Evolutionary conservation across 1,140 invertebrate genomes (phyloP), one percentile per base, ranked within the genome.

Genomic region (Zaprionus nigranus): DNA sequence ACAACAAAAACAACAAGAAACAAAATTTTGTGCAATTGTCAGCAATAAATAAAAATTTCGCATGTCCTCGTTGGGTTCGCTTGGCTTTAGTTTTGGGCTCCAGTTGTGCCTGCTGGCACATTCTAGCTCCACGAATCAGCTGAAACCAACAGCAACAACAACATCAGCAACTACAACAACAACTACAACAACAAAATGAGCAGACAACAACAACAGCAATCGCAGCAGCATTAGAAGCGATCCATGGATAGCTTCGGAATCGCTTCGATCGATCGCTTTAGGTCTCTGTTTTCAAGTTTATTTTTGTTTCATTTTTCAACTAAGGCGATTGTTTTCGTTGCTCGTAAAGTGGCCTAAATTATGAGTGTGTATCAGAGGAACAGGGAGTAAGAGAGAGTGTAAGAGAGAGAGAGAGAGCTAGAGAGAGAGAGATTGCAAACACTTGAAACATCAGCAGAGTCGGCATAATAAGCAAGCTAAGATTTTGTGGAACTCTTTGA

Each of bases 1-100:
- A 30, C 28, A 74, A 68, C 5, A 53, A 66, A 54, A 40, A 56
- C 11, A 46, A 51, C 17, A 43, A 51, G 30, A 61, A 36, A 46
- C 62, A 77, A 78, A 88, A 83, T 64, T 82, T 90, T 91, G 81
- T 88, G 82, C 87, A 86, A 90, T 90, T 90, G 86, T 90, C 87
- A 90, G 86, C 86, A 90, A 90, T 90, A 90, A 90, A 90, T 90
- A 90, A 90, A 85, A 85, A 85, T 81, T 90, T 90, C 86, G 82
- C 81, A 90, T 90, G 85, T 90, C 85, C 85, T 90, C 85, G 78
- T 74, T 74, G 65, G 34, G 65, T 38, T 61, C 71, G 62, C 68
- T 64, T 59, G 53, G 51, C 17, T 46, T 56, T 68, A 51, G 64
- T 38, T 34, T 53, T 71, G 62, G 28, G 51, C 20, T 70, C 51